Evolutionary conservation across 1,140 invertebrate genomes (phyloP).

Genomic region (Belonocnema kinseyi): DNA sequence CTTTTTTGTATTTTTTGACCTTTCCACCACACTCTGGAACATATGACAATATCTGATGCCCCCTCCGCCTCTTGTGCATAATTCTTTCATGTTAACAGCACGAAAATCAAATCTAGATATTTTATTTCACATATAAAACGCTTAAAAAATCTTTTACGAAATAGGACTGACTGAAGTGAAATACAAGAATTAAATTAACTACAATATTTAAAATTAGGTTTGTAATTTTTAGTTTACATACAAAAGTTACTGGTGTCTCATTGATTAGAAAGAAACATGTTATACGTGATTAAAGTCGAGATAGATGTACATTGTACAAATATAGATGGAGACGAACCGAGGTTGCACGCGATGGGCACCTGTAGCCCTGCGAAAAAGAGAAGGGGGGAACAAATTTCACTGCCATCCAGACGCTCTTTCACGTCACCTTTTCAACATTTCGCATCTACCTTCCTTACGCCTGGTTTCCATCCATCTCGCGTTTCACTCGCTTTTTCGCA

Average conservation of each 20-base stretch:
- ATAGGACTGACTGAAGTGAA: no score
- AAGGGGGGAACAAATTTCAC: neutral
- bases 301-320: neutral
- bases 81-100: no score
- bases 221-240: no score
- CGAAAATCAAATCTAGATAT: no score
- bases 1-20: no score
- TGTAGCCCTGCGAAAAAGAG: neutral
- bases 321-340: slow-evolving; percentile 13
- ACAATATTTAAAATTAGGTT: no score
- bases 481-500: slow-evolving; percentile 6
- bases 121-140: no score
- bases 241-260: neutral
- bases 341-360: slow-evolving; percentile 28
- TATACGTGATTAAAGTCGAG: slow-evolving; percentile 1
- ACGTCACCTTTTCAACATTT: slow-evolving; percentile 21
- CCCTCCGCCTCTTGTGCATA: no score
- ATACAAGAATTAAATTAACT: no score
- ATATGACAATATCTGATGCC: no score
- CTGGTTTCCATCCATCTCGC: slow-evolving; percentile 17
- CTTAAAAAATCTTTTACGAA: no score
- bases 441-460: slow-evolving; percentile 15
- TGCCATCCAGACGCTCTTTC: slow-evolving; percentile 10
- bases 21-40: no score
- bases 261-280: slow-evolving; percentile 5